A percentile compares a stretch with the other conserved stretches of the same genome.
These are phyloP conservation scores for Leptopilina clavipes DNA, from an alignment of 1,140 invertebrate genomes.

Conservation along the genomic window DNA sequence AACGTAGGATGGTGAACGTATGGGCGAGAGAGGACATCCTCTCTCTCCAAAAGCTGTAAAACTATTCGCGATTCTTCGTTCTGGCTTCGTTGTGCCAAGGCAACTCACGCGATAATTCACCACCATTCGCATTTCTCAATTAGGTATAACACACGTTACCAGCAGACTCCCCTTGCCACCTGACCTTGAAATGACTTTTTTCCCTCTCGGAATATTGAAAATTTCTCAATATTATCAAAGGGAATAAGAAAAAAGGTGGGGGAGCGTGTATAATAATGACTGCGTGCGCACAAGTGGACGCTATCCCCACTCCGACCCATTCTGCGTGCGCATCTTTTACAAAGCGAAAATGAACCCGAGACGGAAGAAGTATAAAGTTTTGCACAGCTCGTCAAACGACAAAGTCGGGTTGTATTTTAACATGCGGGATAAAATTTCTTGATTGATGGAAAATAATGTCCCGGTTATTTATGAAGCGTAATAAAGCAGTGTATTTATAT, in stretches of 20 bases:
- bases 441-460: conserved; percentile 52
- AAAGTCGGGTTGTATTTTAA: background rate
- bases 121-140: conserved; percentile 71
- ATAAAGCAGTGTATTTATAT: conserved; percentile 53
- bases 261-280: no score
- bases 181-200: no score
- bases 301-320: no score
- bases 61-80: conserved; percentile 64
- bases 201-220: no score
- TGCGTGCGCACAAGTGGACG: no score
- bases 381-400: no score
- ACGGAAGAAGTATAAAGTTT: no score
- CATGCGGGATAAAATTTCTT: conserved; percentile 44
- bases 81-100: conserved; percentile 38
- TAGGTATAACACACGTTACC: conserved; percentile 63
- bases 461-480: conserved; percentile 46
- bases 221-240: no score
- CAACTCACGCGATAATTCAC: conserved; percentile 66
- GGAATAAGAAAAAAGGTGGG: no score
- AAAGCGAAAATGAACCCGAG: no score
- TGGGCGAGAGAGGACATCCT: conserved; percentile 45
- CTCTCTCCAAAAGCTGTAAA: conserved; percentile 54
- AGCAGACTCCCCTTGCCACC: background rate
- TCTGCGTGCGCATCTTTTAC: no score
- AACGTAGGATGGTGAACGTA: conserved; percentile 47